A percentile compares a stretch with the other conserved stretches of the same genome.
These are phyloP conservation scores for Toxostoma redivivum DNA, from an alignment of 2,113 vertebrate species.

Conservation along the genomic window DNA sequence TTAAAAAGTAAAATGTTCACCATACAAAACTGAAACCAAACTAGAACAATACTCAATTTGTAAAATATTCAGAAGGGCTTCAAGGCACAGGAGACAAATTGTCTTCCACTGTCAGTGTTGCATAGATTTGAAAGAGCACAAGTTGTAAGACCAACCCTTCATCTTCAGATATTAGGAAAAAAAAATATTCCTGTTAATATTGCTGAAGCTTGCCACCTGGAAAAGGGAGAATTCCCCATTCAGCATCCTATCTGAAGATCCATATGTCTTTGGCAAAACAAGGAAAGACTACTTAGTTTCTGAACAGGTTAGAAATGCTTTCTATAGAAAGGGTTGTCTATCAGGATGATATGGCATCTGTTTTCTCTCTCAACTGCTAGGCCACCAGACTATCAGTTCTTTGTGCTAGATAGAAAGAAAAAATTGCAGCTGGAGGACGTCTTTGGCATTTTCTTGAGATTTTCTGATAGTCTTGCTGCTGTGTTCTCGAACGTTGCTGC, in stretches of 20 bases:
- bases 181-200: not conserved
- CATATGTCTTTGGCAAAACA: not conserved
- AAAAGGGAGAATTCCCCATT: not conserved
- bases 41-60: not conserved
- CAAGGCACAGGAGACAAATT: not conserved
- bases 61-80: not conserved
- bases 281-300: not conserved
- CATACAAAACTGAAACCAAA: not conserved
- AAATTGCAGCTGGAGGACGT: conserved; percentile 17
- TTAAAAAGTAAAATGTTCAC: not conserved
- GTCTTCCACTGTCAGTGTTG: not conserved
- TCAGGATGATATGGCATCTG: not conserved
- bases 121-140: not conserved
- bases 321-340: not conserved
- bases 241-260: not conserved
- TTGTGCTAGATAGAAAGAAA: not conserved
- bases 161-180: not conserved
- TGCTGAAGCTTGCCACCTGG: not conserved
- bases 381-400: not conserved
- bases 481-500: not conserved
- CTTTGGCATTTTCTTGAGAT: conserved; percentile 38
- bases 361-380: conserved; percentile 24
- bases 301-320: not conserved
- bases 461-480: conserved; percentile 29
- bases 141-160: fast-evolving